Evolutionary conservation across 1,140 invertebrate species (phyloP), one percentile per base, ranked within the genome.

Genomic region (Drosophila elegans): DNA sequence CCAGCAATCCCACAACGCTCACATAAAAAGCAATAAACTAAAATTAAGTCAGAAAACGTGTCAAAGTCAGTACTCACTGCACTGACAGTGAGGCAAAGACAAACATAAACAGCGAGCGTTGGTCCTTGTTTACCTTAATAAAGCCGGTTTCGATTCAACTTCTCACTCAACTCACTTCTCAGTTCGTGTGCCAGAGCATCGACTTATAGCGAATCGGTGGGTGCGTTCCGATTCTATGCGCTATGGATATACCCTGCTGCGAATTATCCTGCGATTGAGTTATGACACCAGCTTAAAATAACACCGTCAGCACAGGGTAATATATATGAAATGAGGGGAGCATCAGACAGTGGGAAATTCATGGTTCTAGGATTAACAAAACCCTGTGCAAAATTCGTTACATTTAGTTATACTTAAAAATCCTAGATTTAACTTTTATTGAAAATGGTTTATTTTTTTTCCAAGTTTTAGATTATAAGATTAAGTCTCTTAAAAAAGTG

Each of bases 31-130:
- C 85, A 89, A 89, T 89, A 89, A 89, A 89, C 85, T 89, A 84
- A 89, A 89, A 89, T 89, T 89, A 89, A 89, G 84, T 89, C 84
- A 80, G 84, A 89, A 89, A 89, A 89, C 84, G 84, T 89, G 84
- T 89, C 84, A 89, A 89, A 89, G 84, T 89, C 84, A 89, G 80
- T 84, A 54, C 84, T 83, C 84, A 89, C 66, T 57, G 68, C 80
- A 84, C 67, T 90, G 84, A 89, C 84, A 84, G 77, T 80, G 80
- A 88, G 66, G 84, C 72, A 89, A 88, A 88, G 74, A 83, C 77
- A 89, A 89, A 80, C 71, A 89, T 68, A 89, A 90, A 89, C 81
- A 90, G 53, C 80, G 76, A 78, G 52, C 84, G 84, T 78, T 64
- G 85, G 73, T 78, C 80, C 64, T 78, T 89, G 85, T 89, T 89